These are phyloP conservation scores for Zosterops borbonicus DNA, from an alignment of 2,113 vertebrate species.

Conservation along the genomic window DNA sequence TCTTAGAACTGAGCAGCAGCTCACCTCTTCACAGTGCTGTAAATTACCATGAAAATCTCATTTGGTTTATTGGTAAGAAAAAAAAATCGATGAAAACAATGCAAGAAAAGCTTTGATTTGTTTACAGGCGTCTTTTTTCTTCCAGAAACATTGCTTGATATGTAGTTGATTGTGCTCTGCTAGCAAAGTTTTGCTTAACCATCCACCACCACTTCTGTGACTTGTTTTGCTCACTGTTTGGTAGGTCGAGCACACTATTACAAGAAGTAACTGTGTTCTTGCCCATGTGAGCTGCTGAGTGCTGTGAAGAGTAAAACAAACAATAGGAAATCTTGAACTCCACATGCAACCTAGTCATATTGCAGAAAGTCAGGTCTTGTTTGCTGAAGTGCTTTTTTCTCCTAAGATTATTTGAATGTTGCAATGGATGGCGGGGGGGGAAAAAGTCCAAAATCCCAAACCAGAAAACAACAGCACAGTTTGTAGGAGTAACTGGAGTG, in stretches of 20 bases:
- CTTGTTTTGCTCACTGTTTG: background rate
- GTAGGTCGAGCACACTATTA: accelerated
- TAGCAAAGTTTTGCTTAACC: background rate
- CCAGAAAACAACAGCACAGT: background rate
- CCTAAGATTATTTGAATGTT: background rate
- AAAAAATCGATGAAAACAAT: background rate
- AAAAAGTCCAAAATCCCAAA: accelerated
- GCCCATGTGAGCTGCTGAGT: background rate
- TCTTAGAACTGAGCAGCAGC: background rate
- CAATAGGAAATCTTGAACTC: background rate
- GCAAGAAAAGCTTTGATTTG: background rate
- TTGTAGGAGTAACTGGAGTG: background rate
- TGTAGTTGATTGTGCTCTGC: accelerated
- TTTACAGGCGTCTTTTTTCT: background rate
- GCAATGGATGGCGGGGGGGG: background rate
- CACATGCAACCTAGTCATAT: accelerated
- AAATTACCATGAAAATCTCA: background rate
- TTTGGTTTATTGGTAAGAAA: background rate
- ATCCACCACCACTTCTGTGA: background rate
- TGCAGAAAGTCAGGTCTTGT: background rate
- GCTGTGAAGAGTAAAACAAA: background rate
- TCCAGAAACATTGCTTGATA: background rate
- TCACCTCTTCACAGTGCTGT: accelerated
- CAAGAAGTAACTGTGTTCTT: background rate
- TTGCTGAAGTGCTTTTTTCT: background rate